Conservation (phyloP, 2,888 invertebrate species). For the Lymantria monacha region DNA sequence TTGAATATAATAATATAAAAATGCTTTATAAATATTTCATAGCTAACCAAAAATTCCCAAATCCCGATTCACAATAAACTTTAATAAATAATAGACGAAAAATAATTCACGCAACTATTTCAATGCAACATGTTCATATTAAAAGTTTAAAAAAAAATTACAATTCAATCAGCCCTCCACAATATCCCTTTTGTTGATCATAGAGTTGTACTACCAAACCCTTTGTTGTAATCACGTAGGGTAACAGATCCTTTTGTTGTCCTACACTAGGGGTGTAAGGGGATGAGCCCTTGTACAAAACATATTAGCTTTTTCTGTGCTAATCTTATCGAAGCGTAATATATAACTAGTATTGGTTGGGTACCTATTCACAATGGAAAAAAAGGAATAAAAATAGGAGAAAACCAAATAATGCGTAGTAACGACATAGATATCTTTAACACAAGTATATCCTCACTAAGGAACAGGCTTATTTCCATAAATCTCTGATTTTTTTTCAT, state of each 20-base stretch:
- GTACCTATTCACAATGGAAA: no score
- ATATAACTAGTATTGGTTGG: conserved; percentile 19
- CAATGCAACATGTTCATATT: conserved; percentile 38
- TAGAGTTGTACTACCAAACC: conserved; percentile 52
- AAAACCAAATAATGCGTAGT: no score
- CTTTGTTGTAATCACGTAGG: conserved; percentile 70
- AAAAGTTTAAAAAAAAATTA: conserved; percentile 46
- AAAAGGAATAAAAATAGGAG: no score
- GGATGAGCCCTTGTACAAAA: conserved; percentile 44
- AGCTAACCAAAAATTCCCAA: background rate
- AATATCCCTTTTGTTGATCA: conserved; percentile 51
- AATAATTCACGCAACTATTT: conserved; percentile 5
- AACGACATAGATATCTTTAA: no score
- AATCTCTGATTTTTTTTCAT: no score
- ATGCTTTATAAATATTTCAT: background rate
- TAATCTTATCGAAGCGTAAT: conserved; percentile 40
- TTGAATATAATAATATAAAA: no score
- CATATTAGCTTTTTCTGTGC: conserved; percentile 33
- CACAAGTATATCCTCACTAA: no score
- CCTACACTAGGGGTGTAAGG: conserved; percentile 37
- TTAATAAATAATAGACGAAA: conserved; percentile 8
- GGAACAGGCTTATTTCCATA: no score
- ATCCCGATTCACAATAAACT: background rate
- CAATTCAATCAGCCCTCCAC: conserved; percentile 55
- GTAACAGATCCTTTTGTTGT: conserved; percentile 33